A percentile compares a stretch with the other conserved stretches of the same genome.
Conservation (phyloP, 2,113 vertebrate species). For the Rhipidura dahli region DNA sequence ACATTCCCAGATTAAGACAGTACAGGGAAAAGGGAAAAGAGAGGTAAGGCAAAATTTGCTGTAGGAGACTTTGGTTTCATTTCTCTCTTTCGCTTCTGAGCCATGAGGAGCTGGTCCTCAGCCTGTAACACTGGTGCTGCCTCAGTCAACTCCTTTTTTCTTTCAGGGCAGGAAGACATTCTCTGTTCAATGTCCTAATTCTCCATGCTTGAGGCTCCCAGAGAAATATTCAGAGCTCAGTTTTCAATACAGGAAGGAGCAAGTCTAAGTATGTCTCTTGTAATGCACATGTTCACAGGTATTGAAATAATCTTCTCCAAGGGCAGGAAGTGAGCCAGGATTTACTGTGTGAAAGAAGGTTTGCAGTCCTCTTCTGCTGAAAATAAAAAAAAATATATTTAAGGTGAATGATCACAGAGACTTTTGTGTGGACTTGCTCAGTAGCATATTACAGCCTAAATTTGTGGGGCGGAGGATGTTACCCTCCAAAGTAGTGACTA, state of each 20-base stretch:
- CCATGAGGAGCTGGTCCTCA: not conserved
- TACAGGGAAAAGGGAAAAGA: not conserved
- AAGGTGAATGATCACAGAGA: not conserved
- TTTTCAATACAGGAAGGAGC: not conserved
- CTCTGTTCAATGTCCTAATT: not conserved
- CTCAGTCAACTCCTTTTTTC: not conserved
- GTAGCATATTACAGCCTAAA: not conserved
- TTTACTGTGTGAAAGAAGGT: not conserved
- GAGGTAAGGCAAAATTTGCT: not conserved
- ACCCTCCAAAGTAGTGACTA: not conserved
- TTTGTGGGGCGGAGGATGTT: not conserved
- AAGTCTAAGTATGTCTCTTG: not conserved
- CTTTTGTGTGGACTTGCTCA: not conserved
- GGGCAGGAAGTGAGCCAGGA: not conserved
- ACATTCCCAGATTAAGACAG: slow-evolving; percentile 46
- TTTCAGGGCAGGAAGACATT: not conserved
- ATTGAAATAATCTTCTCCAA: not conserved
- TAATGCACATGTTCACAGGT: not conserved
- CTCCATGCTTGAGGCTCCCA: not conserved
- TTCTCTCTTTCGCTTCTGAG: not conserved
- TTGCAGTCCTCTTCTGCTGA: not conserved
- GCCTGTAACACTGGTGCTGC: not conserved
- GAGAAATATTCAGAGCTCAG: not conserved
- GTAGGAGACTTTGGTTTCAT: not conserved
- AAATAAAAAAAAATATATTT: not conserved